Base-by-base conservation (phyloP, 2,888 invertebrate genomes). In the Tiliacea aurago region DNA sequence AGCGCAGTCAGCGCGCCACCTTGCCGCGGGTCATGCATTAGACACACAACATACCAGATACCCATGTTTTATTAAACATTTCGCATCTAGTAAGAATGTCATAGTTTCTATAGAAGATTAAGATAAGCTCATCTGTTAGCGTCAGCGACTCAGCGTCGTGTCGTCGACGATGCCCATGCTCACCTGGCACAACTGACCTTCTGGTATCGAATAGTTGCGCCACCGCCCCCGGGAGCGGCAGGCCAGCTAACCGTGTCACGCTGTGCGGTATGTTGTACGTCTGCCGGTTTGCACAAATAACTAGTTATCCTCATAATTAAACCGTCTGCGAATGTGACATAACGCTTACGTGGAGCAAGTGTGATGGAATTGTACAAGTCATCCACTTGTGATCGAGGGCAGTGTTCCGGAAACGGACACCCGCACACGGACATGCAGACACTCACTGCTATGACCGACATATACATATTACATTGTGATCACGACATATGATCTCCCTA, bases 301-400 rank as follows among this genome's bases (percentile, higher is more conserved):
- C 67, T 37, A 59, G 18, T 59, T 76, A 59, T 56, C 56, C 56
- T 81, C 65, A 53, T 76, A n/a, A 62, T 41, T 20, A 53, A 56
- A 64, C 23, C 20, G 53, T 33, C 58, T 43, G 55, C 63, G 45
- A 56, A 10, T 41, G 43, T 73, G 51, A 58, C 53, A 61, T 53
- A 68, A 78, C 43, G 15, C 23, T 65, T 62, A 66, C 73, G 56
- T 43, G 53, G 13, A 56, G 11, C 64, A 18, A 53, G 23, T 53
- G 43, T 53, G 33, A 53, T 72, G 67, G 64, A 61, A 61, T 45
- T 43, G 47, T 53, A 71, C 56, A 56, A 58, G 79, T 73, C 58
- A 69, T 66, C 58, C 71, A 49, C 41, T 20, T 23, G 49, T 15
- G 37, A 79, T 66, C 80, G 53, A 55, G 83, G 69, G 41, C 83